These are phyloP conservation scores for Aspidapion aeneum DNA, from an alignment of 2,888 invertebrate species.

Conservation along the genomic window DNA sequence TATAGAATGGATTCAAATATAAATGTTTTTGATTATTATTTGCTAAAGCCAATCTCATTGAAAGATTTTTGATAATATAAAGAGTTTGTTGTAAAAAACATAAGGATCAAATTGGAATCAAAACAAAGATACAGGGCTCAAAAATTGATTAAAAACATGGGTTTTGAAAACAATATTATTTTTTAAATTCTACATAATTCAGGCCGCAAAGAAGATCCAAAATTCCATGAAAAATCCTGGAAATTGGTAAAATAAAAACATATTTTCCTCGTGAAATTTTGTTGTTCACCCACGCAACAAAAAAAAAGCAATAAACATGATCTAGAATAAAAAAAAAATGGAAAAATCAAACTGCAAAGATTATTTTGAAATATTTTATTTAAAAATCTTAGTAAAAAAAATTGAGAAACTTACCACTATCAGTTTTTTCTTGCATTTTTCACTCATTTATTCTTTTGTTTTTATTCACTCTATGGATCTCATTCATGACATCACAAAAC, in stretches of 20 bases:
- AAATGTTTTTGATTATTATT: no score
- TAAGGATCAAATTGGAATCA: no score
- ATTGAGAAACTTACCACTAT: constrained; percentile 35
- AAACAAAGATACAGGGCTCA: no score
- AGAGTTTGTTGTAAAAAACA: no score
- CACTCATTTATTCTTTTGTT: not conserved
- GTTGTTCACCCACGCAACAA: constrained; percentile 35
- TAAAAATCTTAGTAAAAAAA: constrained; percentile 2
- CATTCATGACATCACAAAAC: not conserved
- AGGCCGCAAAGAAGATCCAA: not conserved
- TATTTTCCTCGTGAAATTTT: constrained; percentile 30
- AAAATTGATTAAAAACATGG: no score
- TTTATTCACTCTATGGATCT: not conserved
- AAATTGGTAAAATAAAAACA: constrained; percentile 22
- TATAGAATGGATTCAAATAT: no score
- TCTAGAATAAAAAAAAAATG: not conserved
- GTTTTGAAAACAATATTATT: no score
- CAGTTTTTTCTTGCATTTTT: constrained; percentile 39
- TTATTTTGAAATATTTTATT: constrained; percentile 4
- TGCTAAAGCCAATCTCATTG: no score
- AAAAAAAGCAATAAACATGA: constrained; percentile 9
- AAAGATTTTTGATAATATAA: no score
- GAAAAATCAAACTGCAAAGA: not conserved
- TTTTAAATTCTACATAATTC: not conserved
- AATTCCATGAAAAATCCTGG: not conserved